Evolutionary conservation across 2,888 invertebrate species (phyloP), one percentile per base, ranked within the genome.

Genomic region (Rhagonycha fulva): DNA sequence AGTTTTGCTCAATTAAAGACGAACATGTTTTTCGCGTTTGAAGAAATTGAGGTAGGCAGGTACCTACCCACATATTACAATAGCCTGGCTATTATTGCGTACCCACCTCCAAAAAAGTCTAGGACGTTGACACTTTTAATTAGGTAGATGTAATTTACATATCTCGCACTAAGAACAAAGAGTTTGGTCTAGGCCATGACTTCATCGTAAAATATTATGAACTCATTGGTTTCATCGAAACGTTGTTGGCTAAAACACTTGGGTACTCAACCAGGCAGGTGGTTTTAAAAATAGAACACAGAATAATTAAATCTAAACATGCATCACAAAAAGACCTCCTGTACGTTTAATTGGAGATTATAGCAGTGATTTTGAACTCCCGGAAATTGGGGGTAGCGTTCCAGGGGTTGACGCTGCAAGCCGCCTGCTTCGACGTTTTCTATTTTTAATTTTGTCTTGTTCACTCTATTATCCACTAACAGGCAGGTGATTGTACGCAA

Each of bases 121-220:
- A 66, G 63, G 24, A 66, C 63, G 63, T 66, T 66, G 63, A 66
- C 63, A 66, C 63, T 66, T 66, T 66, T 66, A 66, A 66, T 66
- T 66, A 66, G n/a, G n/a, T n/a, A n/a, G 63, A 24, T 12, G 12
- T 4, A 66, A 66, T 66, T 66, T 26, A 24, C 63, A 66, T 66
- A 66, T 23, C 23, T 24, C 19, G 24, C 23, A n/a, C 24, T 24
- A 12, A 66, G 63, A 66, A 66, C 63, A 66, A 66, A 66, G 63
- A 66, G 63, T 66, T 66, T 47, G n/a, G 47, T 4, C 11, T 24
- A 24, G 24, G 12, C 63, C n/a, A 63, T 63, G 63, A 63, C 63
- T 63, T 63, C 63, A 63, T 63, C 23, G 24, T 10, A n/a, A 32
- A 32, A 32, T 32, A 32, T 32, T 47, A 47, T 47, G 47, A 47